These are phyloP conservation scores for Phymorhynchus buccinoides DNA, from an alignment of 1,140 invertebrate species.

Conservation along the genomic window DNA sequence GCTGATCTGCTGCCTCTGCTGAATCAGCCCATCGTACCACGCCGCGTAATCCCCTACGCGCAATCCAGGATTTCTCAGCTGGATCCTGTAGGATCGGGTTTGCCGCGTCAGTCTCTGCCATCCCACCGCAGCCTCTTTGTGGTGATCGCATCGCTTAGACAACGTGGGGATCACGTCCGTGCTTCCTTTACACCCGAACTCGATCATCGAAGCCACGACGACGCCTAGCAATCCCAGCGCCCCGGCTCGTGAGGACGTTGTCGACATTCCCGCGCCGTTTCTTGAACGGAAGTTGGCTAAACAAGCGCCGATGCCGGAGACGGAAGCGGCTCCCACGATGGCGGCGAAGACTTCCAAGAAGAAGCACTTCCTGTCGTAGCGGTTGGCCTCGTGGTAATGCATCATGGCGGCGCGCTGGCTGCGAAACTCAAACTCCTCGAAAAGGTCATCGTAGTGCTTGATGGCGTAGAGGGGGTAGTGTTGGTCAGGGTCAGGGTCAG, in stretches of 20 bases:
- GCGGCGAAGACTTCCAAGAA: conserved; percentile 17
- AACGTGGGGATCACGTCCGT: conserved; percentile 6
- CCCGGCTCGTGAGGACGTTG: background rate
- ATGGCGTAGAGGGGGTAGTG: too few species aligned
- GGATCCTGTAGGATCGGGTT: conserved; percentile 2
- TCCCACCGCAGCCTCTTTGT: conserved; percentile 11
- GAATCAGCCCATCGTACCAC: conserved; percentile 15
- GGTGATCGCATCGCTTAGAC: background rate
- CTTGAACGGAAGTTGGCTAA: background rate
- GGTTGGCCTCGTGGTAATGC: conserved; percentile 28
- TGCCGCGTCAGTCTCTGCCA: conserved; percentile 24
- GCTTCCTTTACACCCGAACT: conserved; percentile 16
- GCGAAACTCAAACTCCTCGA: conserved; percentile 24
- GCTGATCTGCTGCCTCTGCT: conserved; percentile 11
- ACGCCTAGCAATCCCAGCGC: background rate
- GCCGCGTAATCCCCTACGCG: conserved; percentile 6
- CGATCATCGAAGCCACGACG: background rate
- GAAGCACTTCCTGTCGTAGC: conserved; percentile 17
- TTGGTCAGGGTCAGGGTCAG: too few species aligned
- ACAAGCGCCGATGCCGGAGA: conserved; percentile 20
- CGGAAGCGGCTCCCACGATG: conserved; percentile 12
- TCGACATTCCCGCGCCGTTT: background rate
- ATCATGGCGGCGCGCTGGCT: conserved; percentile 14
- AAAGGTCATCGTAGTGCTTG: conserved; percentile 14
- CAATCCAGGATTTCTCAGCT: background rate